phyloP scores from a whole-genome alignment of 2,797 vertebrate species.

The Onychomys torridus region DNA sequence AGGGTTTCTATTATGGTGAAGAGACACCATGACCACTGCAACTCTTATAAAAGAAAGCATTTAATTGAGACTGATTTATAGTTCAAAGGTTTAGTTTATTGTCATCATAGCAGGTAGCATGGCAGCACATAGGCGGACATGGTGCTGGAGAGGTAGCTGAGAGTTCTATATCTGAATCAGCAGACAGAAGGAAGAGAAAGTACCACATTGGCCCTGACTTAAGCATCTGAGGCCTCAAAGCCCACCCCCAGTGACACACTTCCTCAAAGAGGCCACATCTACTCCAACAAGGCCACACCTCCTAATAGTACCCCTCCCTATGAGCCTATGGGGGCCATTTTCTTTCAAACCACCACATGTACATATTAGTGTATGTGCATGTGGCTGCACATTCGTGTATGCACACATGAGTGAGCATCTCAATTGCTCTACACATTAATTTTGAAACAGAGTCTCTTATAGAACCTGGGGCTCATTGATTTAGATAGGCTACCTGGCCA shows the following conservation, averaged over 20 bases:
- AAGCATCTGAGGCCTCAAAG: not conserved
- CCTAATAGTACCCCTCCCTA: not conserved
- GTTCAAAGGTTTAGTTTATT: not conserved
- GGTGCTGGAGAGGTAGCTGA: not conserved
- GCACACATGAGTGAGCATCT: not conserved
- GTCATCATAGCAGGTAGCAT: not conserved
- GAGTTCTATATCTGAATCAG: not conserved
- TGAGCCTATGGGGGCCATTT: not conserved
- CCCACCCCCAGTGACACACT: not conserved
- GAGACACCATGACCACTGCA: not conserved
- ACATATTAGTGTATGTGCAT: not conserved
- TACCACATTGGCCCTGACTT: not conserved
- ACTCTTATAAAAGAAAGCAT: not conserved
- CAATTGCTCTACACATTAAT: not conserved
- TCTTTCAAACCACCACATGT: not conserved
- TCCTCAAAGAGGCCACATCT: no score
- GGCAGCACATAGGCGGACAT: not conserved
- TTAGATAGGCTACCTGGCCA: not conserved
- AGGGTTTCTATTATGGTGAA: not conserved
- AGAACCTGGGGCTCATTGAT: not conserved
- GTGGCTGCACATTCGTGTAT: not conserved
- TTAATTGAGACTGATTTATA: not conserved
- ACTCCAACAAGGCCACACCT: not conserved
- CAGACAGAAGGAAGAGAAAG: not conserved
- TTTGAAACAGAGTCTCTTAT: not conserved